phyloP scores from a whole-genome alignment of 2,888 invertebrate species.

The Sialis fuliginosa region DNA sequence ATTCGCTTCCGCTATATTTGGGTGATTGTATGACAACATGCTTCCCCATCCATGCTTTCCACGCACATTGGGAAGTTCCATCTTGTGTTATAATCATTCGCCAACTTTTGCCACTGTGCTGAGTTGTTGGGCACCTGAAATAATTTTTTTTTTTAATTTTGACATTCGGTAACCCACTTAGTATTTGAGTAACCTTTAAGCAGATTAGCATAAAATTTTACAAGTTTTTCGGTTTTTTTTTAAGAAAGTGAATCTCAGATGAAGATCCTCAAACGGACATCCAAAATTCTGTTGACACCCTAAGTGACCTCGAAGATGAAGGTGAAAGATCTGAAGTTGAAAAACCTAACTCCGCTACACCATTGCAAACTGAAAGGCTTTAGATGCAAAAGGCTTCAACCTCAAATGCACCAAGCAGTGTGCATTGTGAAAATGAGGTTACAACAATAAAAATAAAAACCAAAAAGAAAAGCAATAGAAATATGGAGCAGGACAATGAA shows the following conservation, averaged over 20 bases:
- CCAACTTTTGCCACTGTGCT: no score
- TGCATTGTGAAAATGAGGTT: neutral
- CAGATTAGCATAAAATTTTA: neutral
- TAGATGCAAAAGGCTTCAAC: neutral
- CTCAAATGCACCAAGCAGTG: neutral
- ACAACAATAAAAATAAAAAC: neutral
- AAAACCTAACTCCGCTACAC: neutral
- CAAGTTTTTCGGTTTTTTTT: neutral
- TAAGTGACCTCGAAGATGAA: neutral
- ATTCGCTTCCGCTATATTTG: conserved; percentile 12
- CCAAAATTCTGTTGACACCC: neutral
- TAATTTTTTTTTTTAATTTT: no score
- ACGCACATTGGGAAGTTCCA: conserved; percentile 14
- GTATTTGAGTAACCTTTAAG: no score
- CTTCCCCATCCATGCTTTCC: conserved; percentile 16
- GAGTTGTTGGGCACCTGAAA: no score
- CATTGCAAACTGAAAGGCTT: neutral
- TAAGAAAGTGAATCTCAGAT: neutral
- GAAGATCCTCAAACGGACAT: neutral
- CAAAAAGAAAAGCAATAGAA: no score
- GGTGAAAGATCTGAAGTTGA: conserved; percentile 1
- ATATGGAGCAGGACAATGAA: no score
- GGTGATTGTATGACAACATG: conserved; percentile 16
- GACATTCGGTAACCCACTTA: no score
- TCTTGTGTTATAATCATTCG: no score